Evolutionary conservation across 2,113 vertebrate genomes (phyloP).

Genomic region (Paralichthys olivaceus): DNA sequence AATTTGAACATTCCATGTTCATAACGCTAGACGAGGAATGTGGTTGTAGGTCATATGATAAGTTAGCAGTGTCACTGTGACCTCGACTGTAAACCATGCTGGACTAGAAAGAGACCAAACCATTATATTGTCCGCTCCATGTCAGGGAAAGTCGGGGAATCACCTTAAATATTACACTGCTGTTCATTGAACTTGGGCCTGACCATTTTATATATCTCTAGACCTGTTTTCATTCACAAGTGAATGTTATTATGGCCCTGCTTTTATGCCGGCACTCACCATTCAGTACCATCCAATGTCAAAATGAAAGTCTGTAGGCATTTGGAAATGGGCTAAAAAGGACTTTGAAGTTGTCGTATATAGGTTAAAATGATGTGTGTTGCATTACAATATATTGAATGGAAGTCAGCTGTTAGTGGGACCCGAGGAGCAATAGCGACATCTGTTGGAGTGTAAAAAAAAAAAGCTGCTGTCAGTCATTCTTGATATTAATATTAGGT

Average conservation of each 20-base stretch:
- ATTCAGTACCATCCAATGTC: conserved; percentile 1
- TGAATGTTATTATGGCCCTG: not conserved
- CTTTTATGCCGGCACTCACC: not conserved
- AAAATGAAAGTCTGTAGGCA: conserved; percentile 16
- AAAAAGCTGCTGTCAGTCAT: not conserved
- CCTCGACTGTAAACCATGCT: conserved; percentile 4
- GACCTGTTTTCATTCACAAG: conserved; percentile 16
- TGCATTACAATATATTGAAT: not conserved
- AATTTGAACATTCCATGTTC: conserved; percentile 70
- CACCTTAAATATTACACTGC: conserved; percentile 3
- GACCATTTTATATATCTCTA: not conserved
- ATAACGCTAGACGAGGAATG: not conserved
- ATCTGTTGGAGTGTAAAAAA: conserved; percentile 13
- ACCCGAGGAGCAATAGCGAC: conserved; percentile 20
- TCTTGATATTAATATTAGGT: not conserved
- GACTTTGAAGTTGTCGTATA: not conserved
- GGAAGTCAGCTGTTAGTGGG: conserved; percentile 8
- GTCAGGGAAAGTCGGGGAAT: conserved; percentile 27
- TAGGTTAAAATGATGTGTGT: not conserved
- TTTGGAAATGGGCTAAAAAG: not conserved
- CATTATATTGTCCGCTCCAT: conserved; percentile 6
- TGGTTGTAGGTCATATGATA: not conserved
- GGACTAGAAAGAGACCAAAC: conserved; percentile 50
- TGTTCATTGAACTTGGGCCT: not conserved
- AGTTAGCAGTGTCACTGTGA: conserved; percentile 25